Evolutionary conservation across 2,113 vertebrate genomes (phyloP), one percentile per base, ranked within the genome.

Genomic region (Hiodon tergisus): DNA sequence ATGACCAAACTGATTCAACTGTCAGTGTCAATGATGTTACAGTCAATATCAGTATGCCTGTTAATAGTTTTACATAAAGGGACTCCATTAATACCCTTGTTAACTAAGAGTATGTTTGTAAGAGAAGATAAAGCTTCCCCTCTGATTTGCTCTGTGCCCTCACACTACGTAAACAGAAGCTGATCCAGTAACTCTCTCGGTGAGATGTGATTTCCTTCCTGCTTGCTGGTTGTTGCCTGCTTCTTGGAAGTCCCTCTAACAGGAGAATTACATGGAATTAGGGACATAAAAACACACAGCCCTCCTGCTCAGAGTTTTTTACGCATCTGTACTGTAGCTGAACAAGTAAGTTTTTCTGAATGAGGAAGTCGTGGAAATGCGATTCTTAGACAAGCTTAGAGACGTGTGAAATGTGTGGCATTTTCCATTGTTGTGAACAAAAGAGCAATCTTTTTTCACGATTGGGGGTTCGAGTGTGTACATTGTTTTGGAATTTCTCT

Each of bases 191-290:
- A 8, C 70, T 52, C 55, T 9, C 17, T 31, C 31, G 2, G 60
- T 9, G 14, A 71, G 31, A 48, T 47, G 47, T n/a, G 55, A 48
- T 60, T 71, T 71, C 70, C 70, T 71, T 71, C 70, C 70, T 71
- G 13, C 52, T 11, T 17, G 52, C 16, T 3, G 17, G n/a, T 69
- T 69, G 17, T 55, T 71, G 54, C 31, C 57, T 58, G n/a, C 31
- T 31, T 31, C 2, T 48, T 60, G 70, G n/a, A 59, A 54, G 50
- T 71, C 57, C 70, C 57, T 46, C 69, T 71, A 48, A 59, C 58
- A 59, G 31, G 50, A 48, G 55, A 47, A 46, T 57, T 50, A 2
- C 46, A 17, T 60, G 57, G 70, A 60, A 6, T 31, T 14, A 71
- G 54, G 16, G 31, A 11, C 9, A n/a, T 47, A 58, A 47, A 55